Percentiles rank a stretch among this genome's conserved stretches.
phyloP scores from a whole-genome alignment of 2,888 invertebrate species.

The Alviniconcha strummeri region DNA sequence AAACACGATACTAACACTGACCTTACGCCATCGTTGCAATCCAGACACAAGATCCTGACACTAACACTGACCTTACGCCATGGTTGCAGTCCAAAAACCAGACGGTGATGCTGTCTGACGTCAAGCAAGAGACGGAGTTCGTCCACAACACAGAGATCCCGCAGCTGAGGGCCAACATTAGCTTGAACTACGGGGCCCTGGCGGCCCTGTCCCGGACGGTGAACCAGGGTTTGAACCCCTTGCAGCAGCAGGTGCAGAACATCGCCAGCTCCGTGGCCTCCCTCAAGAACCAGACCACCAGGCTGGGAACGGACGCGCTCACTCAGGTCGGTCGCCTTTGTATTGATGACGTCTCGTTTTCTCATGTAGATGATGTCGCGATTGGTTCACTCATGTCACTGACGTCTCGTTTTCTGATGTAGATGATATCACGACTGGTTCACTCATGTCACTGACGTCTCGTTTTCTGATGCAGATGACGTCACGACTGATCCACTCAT shows the following conservation, averaged over 20 bases:
- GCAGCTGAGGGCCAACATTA: neutral
- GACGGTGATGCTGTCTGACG: neutral
- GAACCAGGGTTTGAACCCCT: neutral
- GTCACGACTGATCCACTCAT: too few species aligned
- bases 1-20: too few species aligned
- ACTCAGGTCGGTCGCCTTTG: neutral
- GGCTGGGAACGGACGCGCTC: slow-evolving; percentile 11
- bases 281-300: slow-evolving; percentile 9
- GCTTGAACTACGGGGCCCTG: neutral
- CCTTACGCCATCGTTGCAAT: too few species aligned
- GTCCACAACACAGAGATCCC: neutral
- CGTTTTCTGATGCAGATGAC: too few species aligned
- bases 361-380: too few species aligned
- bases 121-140: neutral
- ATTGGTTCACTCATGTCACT: too few species aligned
- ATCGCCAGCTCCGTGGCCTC: neutral
- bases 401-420: too few species aligned
- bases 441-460: too few species aligned
- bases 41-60: too few species aligned
- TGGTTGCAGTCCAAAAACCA: slow-evolving; percentile 1
- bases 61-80: neutral
- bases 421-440: too few species aligned
- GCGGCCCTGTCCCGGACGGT: neutral
- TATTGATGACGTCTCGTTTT: too few species aligned
- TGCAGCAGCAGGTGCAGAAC: slow-evolving; percentile 19